A percentile compares a stretch with the other conserved stretches of the same genome.
These are phyloP conservation scores for Sclerodermus sp. DNA, from an alignment of 2,888 invertebrate species.

Conservation along the genomic window DNA sequence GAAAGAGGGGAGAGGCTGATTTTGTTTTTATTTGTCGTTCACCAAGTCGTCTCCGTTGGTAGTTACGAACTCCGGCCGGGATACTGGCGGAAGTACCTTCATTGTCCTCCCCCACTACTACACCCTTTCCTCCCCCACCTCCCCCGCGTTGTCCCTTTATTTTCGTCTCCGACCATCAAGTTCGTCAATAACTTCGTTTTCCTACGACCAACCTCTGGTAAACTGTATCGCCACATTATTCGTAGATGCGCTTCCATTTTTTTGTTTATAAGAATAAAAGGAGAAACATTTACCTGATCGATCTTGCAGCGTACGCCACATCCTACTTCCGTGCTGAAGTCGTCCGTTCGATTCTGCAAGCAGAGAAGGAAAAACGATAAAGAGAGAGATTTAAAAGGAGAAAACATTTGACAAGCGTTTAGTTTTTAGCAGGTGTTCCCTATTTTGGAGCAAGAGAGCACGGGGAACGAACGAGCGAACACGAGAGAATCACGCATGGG, in stretches of 20 bases:
- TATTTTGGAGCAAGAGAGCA: no score
- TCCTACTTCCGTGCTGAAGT: conserved; percentile 69
- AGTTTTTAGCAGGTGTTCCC: no score
- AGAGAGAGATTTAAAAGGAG: no score
- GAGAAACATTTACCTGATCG: conserved; percentile 64
- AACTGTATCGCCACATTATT: no score
- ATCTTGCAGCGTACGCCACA: conserved; percentile 73
- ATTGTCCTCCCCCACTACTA: conserved; percentile 39
- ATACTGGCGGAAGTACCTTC: conserved; percentile 46
- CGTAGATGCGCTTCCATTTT: no score
- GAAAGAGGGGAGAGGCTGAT: conserved; percentile 18
- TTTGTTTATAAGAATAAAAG: neutral
- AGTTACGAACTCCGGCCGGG: conserved; percentile 30
- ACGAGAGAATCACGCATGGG: conserved; percentile 30
- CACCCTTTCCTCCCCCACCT: no score
- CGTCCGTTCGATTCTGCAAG: conserved; percentile 72
- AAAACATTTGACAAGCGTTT: no score
- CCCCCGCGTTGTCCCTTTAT: conserved; percentile 32
- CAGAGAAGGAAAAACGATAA: conserved; percentile 32
- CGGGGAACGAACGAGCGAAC: no score
- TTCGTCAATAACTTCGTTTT: no score
- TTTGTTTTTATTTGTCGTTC: conserved; percentile 48
- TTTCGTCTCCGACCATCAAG: conserved; percentile 22
- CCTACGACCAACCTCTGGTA: no score
- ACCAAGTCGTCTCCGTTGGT: conserved; percentile 30